Percentiles rank a stretch among this genome's conserved stretches.
phyloP scores from a whole-genome alignment of 1,140 invertebrate species.

The Atopsyche davidsoni region DNA sequence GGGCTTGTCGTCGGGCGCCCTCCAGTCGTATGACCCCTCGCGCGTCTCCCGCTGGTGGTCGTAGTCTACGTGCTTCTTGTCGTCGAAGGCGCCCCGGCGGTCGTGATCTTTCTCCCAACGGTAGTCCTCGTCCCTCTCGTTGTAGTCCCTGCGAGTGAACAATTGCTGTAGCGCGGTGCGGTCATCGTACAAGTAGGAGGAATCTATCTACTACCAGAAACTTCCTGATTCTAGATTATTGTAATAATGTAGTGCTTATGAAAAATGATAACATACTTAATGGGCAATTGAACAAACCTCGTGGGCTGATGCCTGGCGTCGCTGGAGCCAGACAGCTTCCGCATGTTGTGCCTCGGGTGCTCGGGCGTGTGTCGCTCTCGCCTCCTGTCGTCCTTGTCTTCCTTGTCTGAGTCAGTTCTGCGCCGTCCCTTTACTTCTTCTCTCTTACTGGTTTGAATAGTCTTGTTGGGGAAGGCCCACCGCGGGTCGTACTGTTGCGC shows the following conservation, averaged over 20 bases:
- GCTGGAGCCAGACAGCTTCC: conserved; percentile 27
- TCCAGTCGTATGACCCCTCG: conserved; percentile 28
- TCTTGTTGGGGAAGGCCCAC: conserved; percentile 25
- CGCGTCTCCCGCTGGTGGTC: conserved; percentile 20
- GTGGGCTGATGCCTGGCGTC: conserved; percentile 25
- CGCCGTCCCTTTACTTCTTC: conserved; percentile 18
- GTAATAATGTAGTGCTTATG: background rate
- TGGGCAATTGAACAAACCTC: too few species aligned
- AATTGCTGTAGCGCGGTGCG: too few species aligned
- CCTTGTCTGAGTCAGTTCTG: conserved; percentile 26
- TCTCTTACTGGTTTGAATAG: conserved; percentile 12
- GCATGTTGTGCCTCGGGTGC: conserved; percentile 18
- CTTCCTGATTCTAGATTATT: conserved; percentile 7
- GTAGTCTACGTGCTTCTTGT: conserved; percentile 25
- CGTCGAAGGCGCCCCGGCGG: conserved; percentile 24
- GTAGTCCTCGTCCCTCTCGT: conserved; percentile 23
- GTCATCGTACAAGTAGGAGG: too few species aligned
- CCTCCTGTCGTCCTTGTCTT: conserved; percentile 32
- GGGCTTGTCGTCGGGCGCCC: conserved; percentile 30
- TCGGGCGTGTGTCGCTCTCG: conserved; percentile 28
- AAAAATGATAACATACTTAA: conserved; percentile 3
- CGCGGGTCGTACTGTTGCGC: conserved; percentile 48
- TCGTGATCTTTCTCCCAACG: conserved; percentile 28
- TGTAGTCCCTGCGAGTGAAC: conserved; percentile 24
- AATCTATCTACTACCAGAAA: too few species aligned